Evolutionary conservation across 2,888 invertebrate genomes (phyloP).

Genomic region (Acleris literana): DNA sequence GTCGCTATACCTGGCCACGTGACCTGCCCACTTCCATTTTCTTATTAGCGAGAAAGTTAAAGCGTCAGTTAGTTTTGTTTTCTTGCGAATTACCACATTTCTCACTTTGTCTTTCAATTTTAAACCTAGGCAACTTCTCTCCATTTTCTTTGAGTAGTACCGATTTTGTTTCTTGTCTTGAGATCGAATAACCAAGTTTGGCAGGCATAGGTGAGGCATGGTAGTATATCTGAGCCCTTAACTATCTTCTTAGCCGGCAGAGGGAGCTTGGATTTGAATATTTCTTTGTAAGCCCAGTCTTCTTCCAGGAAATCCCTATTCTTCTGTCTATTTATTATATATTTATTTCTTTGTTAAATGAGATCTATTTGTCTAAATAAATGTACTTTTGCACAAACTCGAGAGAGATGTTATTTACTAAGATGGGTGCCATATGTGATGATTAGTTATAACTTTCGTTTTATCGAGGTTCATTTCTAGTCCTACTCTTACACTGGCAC

Average conservation of each 20-base stretch:
- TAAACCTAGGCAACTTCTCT: too few species aligned
- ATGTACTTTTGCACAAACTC: slow-evolving; percentile 26
- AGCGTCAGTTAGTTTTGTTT: too few species aligned
- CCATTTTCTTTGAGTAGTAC: too few species aligned
- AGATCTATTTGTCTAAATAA: slow-evolving; percentile 27
- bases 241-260: background rate
- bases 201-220: background rate
- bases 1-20: too few species aligned
- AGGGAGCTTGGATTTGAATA: slow-evolving; percentile 10
- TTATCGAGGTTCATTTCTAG: slow-evolving; percentile 7
- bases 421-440: slow-evolving; percentile 14
- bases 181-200: background rate
- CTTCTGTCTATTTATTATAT: slow-evolving; percentile 16
- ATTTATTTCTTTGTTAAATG: slow-evolving; percentile 11
- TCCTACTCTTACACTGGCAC: too few species aligned
- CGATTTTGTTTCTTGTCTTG: too few species aligned
- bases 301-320: slow-evolving; percentile 14
- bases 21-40: too few species aligned
- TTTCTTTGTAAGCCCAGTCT: slow-evolving; percentile 31
- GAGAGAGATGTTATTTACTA: slow-evolving; percentile 11
- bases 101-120: too few species aligned
- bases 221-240: background rate
- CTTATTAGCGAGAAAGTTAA: too few species aligned
- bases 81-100: too few species aligned
- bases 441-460: slow-evolving; percentile 25